A percentile compares a stretch with the other conserved stretches of the same genome.
These are phyloP conservation scores for Catostomus latipinnis DNA, from an alignment of 2,797 vertebrate genomes.

Conservation along the genomic window DNA sequence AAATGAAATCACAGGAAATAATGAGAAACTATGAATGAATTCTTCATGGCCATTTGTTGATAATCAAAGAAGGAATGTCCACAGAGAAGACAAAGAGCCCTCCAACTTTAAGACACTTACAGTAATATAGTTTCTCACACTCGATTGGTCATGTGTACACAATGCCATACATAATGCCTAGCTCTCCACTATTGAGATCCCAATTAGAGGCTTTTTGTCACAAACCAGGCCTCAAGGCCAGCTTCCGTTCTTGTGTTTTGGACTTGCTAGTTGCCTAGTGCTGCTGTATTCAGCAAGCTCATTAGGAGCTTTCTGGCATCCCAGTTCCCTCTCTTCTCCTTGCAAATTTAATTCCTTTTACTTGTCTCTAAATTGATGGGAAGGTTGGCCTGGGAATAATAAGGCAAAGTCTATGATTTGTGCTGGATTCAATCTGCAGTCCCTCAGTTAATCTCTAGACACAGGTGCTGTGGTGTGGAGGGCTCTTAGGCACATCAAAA, in stretches of 20 bases:
- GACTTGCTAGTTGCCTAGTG: constrained; percentile 71
- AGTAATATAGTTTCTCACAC: constrained; percentile 67
- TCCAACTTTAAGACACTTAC: constrained; percentile 60
- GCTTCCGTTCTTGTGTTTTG: constrained; percentile 69
- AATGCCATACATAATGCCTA: constrained; percentile 59
- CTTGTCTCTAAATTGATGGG: constrained; percentile 74
- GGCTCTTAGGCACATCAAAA: constrained; percentile 60
- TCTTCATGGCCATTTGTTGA: constrained; percentile 32
- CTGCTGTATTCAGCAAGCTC: constrained; percentile 69
- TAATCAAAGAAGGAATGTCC: constrained; percentile 48
- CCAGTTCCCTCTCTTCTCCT: constrained; percentile 60
- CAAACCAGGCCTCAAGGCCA: constrained; percentile 62
- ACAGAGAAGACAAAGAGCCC: constrained; percentile 34
- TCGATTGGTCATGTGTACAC: constrained; percentile 64
- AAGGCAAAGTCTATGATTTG: constrained; percentile 54
- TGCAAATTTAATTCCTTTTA: constrained; percentile 68
- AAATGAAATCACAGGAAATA: not conserved
- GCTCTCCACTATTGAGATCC: constrained; percentile 67
- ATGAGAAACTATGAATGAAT: constrained; percentile 12
- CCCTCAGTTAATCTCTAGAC: constrained; percentile 50
- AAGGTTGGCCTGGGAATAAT: constrained; percentile 70
- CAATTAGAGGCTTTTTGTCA: constrained; percentile 70
- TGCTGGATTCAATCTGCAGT: constrained; percentile 19
- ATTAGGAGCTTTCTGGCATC: constrained; percentile 73
- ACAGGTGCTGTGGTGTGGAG: constrained; percentile 43